phyloP scores from a whole-genome alignment of 2,113 vertebrate species.

The Triplophysa rosa region DNA sequence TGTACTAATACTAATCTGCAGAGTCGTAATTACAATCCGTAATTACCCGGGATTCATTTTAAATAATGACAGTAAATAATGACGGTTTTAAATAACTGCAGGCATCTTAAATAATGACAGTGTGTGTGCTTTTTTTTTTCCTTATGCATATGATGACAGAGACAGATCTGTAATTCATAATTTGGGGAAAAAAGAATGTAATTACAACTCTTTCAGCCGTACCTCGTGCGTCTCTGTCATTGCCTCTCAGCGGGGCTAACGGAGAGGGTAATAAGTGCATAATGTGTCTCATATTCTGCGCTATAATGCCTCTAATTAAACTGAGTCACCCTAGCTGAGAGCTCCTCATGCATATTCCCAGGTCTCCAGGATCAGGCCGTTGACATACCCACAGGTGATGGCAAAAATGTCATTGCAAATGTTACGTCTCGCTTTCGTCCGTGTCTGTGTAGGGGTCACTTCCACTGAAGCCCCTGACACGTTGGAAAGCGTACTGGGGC shows the following conservation, averaged over 20 bases:
- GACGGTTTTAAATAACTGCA: slow-evolving; percentile 56
- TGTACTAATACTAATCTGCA: slow-evolving; percentile 57
- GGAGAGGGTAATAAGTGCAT: slow-evolving; percentile 46
- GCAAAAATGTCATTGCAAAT: slow-evolving; percentile 81
- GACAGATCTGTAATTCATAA: slow-evolving; percentile 62
- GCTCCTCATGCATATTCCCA: slow-evolving; percentile 56
- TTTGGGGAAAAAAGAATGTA: slow-evolving; percentile 40
- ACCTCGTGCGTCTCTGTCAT: slow-evolving; percentile 37
- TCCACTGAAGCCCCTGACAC: slow-evolving; percentile 70
- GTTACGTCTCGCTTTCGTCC: slow-evolving; percentile 75
- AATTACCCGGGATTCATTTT: slow-evolving; percentile 65
- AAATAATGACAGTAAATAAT: slow-evolving; percentile 67
- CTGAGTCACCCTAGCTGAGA: slow-evolving; percentile 46
- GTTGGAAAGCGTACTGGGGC: slow-evolving; percentile 65
- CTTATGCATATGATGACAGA: slow-evolving; percentile 55
- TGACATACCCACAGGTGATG: slow-evolving; percentile 79
- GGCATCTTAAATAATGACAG: slow-evolving; percentile 62
- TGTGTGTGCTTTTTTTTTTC: slow-evolving; percentile 26
- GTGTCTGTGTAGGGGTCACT: slow-evolving; percentile 74
- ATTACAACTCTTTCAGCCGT: slow-evolving; percentile 49
- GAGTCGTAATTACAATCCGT: slow-evolving; percentile 64
- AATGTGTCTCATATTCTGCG: slow-evolving; percentile 49
- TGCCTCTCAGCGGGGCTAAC: slow-evolving; percentile 37
- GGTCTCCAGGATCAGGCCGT: slow-evolving; percentile 60
- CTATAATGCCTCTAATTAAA: slow-evolving; percentile 52